A percentile compares a stretch with the other conserved stretches of the same genome.
phyloP scores from a whole-genome alignment of 1,140 invertebrate species.

The Stegodyphus dumicola region DNA sequence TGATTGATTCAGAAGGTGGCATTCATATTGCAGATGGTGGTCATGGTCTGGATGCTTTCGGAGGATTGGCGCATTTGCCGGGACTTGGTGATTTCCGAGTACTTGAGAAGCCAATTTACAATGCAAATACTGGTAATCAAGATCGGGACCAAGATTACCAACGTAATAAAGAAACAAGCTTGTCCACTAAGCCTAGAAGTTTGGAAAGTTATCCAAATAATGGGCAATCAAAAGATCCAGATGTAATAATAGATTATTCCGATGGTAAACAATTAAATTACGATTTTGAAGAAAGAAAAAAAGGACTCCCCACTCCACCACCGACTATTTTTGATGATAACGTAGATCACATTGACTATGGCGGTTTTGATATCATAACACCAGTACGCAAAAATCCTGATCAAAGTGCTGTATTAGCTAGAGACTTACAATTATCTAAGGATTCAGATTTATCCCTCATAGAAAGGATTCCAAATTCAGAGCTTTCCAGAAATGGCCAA shows the following conservation, averaged over 20 bases:
- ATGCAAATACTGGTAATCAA: constrained; percentile 29
- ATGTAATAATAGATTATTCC: constrained; percentile 46
- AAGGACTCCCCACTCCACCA: constrained; percentile 4
- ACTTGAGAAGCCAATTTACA: constrained; percentile 44
- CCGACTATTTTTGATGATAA: constrained; percentile 54
- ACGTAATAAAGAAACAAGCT: neutral
- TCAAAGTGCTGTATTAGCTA: neutral
- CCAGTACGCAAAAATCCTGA: constrained; percentile 24
- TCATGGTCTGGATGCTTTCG: constrained; percentile 48
- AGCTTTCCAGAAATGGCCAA: constrained; percentile 16
- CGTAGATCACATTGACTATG: constrained; percentile 47
- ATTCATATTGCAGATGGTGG: constrained; percentile 64
- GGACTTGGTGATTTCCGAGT: constrained; percentile 37
- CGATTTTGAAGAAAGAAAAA: constrained; percentile 7
- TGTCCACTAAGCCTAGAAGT: constrained; percentile 33
- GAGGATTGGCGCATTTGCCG: constrained; percentile 15
- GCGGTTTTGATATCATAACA: constrained; percentile 48
- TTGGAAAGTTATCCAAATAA: constrained; percentile 40
- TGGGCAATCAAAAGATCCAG: constrained; percentile 38
- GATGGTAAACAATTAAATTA: constrained; percentile 36
- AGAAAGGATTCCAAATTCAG: neutral
- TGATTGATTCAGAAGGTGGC: constrained; percentile 64
- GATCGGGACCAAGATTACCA: constrained; percentile 36
- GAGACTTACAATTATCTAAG: neutral
- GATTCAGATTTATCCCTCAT: neutral